phyloP scores from a whole-genome alignment of 2,888 invertebrate genomes.

The Pandemis corylana region DNA sequence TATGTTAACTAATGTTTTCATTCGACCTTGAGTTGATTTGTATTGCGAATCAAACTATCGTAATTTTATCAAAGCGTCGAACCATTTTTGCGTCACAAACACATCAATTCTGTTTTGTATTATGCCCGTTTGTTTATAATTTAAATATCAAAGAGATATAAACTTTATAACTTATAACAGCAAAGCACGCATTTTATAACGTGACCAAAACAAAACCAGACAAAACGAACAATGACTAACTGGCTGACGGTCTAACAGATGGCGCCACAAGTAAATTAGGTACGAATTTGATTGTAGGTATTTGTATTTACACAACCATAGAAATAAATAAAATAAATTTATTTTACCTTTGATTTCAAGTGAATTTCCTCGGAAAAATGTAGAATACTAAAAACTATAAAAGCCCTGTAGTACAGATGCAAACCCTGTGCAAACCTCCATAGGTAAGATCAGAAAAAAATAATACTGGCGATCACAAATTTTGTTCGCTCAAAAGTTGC shows the following conservation, averaged over 20 bases:
- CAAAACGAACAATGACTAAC: too few relatives aligned
- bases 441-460: background rate
- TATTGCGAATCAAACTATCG: background rate
- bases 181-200: constrained; percentile 1
- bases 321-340: too few relatives aligned
- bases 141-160: background rate
- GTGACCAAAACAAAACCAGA: background rate
- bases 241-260: background rate
- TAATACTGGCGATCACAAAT: constrained; percentile 25
- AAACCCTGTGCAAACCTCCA: too few relatives aligned
- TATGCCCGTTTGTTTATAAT: background rate
- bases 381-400: too few relatives aligned
- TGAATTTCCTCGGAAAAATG: too few relatives aligned
- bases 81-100: constrained; percentile 2
- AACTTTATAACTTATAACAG: background rate
- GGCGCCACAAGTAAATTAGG: too few relatives aligned
- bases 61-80: background rate
- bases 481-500: constrained; percentile 20
- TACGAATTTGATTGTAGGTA: too few relatives aligned
- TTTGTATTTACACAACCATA: too few relatives aligned
- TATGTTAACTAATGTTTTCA: background rate
- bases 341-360: too few relatives aligned
- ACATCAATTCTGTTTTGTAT: background rate
- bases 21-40: constrained; percentile 1
- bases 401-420: too few relatives aligned